A percentile compares a stretch with the other conserved stretches of the same genome.
Conservation (phyloP, 1,140 invertebrate species). For the Brachionus angularis region DNA sequence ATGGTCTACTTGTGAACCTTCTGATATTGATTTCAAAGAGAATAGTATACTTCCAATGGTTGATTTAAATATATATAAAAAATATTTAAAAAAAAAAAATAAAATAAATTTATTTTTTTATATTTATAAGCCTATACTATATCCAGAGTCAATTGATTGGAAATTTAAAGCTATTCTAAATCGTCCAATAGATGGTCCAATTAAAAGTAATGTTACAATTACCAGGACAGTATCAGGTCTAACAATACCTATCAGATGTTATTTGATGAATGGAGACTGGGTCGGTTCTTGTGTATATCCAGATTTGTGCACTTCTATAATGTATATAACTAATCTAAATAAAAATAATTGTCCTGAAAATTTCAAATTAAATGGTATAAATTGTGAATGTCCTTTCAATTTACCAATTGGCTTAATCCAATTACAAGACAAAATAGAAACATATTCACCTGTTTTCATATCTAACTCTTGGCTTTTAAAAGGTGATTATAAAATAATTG, state of each 20-base stretch:
- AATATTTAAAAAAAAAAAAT: too few relatives aligned
- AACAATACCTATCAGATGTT: slow-evolving; percentile 23
- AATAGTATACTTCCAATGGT: not conserved
- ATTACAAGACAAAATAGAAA: not conserved
- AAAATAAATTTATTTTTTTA: not conserved
- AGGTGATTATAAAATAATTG: slow-evolving; percentile 23
- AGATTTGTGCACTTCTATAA: slow-evolving; percentile 31
- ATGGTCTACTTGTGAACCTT: not conserved
- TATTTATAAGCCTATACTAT: slow-evolving; percentile 16
- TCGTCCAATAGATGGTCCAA: slow-evolving; percentile 32
- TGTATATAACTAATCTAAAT: slow-evolving; percentile 32
- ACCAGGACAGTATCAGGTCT: not conserved
- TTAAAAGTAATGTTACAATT: slow-evolving; percentile 22
- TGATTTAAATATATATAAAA: too few relatives aligned
- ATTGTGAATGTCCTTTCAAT: slow-evolving; percentile 42
- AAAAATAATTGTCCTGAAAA: slow-evolving; percentile 23
- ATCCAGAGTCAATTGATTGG: slow-evolving; percentile 30
- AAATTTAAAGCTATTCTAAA: slow-evolving; percentile 36
- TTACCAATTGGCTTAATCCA: not conserved
- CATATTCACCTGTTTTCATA: slow-evolving; percentile 37
- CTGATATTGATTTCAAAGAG: not conserved
- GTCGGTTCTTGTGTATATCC: slow-evolving; percentile 35
- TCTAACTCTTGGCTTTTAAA: slow-evolving; percentile 35
- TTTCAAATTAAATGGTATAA: slow-evolving; percentile 7
- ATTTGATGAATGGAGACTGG: slow-evolving; percentile 20